phyloP scores from a whole-genome alignment of 2,113 vertebrate species.

The Anser cygnoides region DNA sequence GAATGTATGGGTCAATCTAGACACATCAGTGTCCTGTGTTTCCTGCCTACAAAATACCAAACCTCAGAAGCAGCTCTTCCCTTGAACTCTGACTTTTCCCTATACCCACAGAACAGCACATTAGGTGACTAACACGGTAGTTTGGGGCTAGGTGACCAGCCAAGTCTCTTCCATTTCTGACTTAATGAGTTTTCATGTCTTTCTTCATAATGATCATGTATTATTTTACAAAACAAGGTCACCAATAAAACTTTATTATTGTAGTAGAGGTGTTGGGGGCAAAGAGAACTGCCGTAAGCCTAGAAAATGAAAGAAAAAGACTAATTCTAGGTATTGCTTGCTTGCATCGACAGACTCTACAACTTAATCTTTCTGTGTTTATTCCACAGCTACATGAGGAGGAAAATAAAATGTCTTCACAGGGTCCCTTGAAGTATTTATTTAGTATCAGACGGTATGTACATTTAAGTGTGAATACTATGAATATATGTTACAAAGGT shows the following conservation, averaged over 20 bases:
- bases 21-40: background rate
- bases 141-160: background rate
- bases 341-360: background rate
- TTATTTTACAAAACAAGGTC: background rate
- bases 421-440: background rate
- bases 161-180: background rate
- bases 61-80: background rate
- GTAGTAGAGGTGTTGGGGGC: accelerated
- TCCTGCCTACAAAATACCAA: background rate
- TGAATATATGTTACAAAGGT: background rate
- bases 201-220: background rate
- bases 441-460: background rate
- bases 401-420: background rate
- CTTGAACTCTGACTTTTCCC: background rate
- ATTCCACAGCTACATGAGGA: background rate
- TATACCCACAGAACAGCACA: background rate
- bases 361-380: background rate
- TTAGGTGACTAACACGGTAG: background rate
- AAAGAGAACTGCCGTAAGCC: background rate
- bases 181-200: background rate
- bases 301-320: background rate
- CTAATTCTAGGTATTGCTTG: background rate
- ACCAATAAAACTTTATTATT: background rate
- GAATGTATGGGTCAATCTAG: accelerated
- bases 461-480: background rate